Percentiles rank a stretch among this genome's conserved stretches.
These are phyloP conservation scores for Drosophila pandora DNA, from an alignment of 1,140 invertebrate species.

Conservation along the genomic window DNA sequence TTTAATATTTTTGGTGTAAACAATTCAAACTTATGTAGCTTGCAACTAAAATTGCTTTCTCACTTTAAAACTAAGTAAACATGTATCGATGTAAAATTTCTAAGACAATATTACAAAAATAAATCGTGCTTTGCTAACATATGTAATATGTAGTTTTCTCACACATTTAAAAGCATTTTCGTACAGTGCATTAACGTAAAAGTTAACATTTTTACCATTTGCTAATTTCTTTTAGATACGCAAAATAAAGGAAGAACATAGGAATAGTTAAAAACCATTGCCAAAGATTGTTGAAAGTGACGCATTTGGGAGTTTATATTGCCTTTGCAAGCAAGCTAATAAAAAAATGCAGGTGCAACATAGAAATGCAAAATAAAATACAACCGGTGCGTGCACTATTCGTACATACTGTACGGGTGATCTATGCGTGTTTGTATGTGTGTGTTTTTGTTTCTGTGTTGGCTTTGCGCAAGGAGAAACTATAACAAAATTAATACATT, in stretches of 20 bases:
- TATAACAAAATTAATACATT: slow-evolving; percentile 81
- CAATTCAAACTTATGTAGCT: slow-evolving; percentile 75
- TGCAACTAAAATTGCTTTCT: slow-evolving; percentile 68
- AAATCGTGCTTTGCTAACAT: slow-evolving; percentile 58
- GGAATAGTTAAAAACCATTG: slow-evolving; percentile 22
- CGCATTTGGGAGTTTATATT: slow-evolving; percentile 3
- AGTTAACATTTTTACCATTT: slow-evolving; percentile 63
- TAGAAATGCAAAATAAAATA: slow-evolving; percentile 73
- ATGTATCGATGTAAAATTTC: slow-evolving; percentile 68
- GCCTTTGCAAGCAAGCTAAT: slow-evolving; percentile 5
- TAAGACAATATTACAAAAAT: slow-evolving; percentile 64
- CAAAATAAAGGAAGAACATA: slow-evolving; percentile 18
- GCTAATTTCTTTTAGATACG: slow-evolving; percentile 39
- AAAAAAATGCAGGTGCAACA: slow-evolving; percentile 72
- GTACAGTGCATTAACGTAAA: slow-evolving; percentile 49
- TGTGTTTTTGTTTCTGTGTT: slow-evolving; percentile 27
- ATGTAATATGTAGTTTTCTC: slow-evolving; percentile 52
- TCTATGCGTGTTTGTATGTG: slow-evolving; percentile 38
- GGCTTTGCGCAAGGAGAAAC: slow-evolving; percentile 60
- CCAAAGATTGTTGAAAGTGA: slow-evolving; percentile 43
- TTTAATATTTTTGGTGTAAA: slow-evolving; percentile 81
- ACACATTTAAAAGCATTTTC: slow-evolving; percentile 64
- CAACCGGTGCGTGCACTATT: slow-evolving; percentile 63
- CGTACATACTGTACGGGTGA: slow-evolving; percentile 54
- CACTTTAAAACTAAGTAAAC: slow-evolving; percentile 76